Conservation (phyloP, 1,140 invertebrate genomes). For the Sitodiplosis mosellana region DNA sequence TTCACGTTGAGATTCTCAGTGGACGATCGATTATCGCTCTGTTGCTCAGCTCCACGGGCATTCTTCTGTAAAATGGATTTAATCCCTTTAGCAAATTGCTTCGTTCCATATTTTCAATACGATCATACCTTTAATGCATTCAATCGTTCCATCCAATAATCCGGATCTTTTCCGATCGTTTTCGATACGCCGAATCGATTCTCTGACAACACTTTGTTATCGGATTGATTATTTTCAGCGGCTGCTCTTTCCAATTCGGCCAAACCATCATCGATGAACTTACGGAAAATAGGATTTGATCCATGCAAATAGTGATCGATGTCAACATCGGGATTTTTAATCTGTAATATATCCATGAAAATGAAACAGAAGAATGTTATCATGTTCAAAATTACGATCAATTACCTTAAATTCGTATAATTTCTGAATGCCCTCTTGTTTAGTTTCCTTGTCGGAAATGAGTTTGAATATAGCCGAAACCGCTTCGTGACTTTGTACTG, state of each 20-base stretch:
- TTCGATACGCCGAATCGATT: too few relatives aligned
- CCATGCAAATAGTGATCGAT: constrained; percentile 78
- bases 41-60: background rate
- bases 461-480: constrained; percentile 82
- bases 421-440: constrained; percentile 67
- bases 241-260: constrained; percentile 42
- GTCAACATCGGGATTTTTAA: constrained; percentile 77
- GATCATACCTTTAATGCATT: constrained; percentile 9
- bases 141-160: constrained; percentile 22
- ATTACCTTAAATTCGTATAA: constrained; percentile 63
- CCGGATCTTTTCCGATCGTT: constrained; percentile 9
- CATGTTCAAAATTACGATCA: background rate
- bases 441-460: constrained; percentile 76
- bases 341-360: constrained; percentile 28
- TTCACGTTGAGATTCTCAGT: background rate
- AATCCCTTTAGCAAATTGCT: background rate
- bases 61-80: background rate
- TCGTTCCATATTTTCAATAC: background rate
- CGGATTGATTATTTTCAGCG: background rate
- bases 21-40: background rate
- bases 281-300: constrained; percentile 78
- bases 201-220: constrained; percentile 6
- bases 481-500: constrained; percentile 49
- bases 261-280: constrained; percentile 76
- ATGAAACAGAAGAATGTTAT: background rate